Base-by-base conservation (phyloP, 2,113 vertebrate species). In the Micronycteris hirsuta region DNA sequence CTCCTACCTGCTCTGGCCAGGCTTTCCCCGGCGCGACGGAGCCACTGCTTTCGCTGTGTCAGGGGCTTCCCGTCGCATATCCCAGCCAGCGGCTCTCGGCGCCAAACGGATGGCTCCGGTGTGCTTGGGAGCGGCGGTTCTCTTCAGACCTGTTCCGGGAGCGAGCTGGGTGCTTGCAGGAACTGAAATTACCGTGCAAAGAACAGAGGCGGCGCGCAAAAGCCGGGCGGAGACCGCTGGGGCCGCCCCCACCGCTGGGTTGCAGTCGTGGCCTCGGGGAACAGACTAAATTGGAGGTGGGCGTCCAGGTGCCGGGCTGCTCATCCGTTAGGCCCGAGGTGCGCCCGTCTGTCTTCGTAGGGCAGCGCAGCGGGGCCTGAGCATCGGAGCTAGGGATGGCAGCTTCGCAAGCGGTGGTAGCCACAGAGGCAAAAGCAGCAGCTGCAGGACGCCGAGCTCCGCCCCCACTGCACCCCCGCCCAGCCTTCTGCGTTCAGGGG, bases 171-270 rank as follows among this genome's bases (percentile, higher is more conserved):
- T 4, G 94, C 47, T 73, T 17, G 86, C 86, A 52, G 92, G 78
- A 93, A 77, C 94, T 43, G 94, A 92, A 61, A 96, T 92, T 74
- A 85, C 96, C 85, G 45, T 71, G 96, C 93, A 43, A 33, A 87
- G 95, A 76, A 95, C 95, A 26, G 86, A 87, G 94, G 93, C 56
- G 83, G 96, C 52, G 91, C 81, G 80, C 81, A 19, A 63, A 43
- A 86, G 52, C 58, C 58, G 33, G 92, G 93, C 56, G 65, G 94
- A 68, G 86, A 70, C 67, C 36, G 8, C 58, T 4, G 68, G 74
- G 80, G 41, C 14, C 3, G 70, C 49, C 49, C 65, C 84, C 7
- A 47, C 68, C 11, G 5, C 56, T 0, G 58, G 88, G 58, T 88
- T 77, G 88, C 88, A 58, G 81, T 45, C 65, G 11, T 38, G 9